Base-by-base conservation (phyloP, 2,797 vertebrate genomes). In the Xyrichtys novacula region DNA sequence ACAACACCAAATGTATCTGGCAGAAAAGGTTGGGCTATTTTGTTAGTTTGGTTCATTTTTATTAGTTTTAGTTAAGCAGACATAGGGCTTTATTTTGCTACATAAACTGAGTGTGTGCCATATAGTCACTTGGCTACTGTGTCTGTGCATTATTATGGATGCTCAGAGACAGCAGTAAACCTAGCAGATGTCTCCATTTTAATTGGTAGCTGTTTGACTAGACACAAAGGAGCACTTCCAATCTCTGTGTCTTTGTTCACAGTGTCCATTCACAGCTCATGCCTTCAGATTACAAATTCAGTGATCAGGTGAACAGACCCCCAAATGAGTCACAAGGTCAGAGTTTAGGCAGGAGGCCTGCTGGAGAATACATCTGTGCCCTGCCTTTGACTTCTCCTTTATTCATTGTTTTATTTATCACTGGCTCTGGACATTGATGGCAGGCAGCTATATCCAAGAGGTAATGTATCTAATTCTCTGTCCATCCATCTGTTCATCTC, bases 41-140 rank as follows among this genome's bases (percentile, higher is more conserved):
- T n/a, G n/a, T n/a, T n/a, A n/a, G n/a, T n/a, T n/a, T n/a, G n/a
- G n/a, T n/a, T n/a, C n/a, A n/a, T n/a, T n/a, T n/a, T n/a, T n/a
- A n/a, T n/a, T n/a, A n/a, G n/a, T n/a, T n/a, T n/a, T n/a, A n/a
- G n/a, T n/a, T n/a, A n/a, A n/a, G n/a, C n/a, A n/a, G n/a, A n/a
- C n/a, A n/a, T n/a, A n/a, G n/a, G n/a, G n/a, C n/a, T n/a, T n/a
- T n/a, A n/a, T 16, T 5, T 38, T 9, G 42, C 42, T 22, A 2
- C 20, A 22, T 1, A 22, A 5, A 43, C 19, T 47, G 44, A 1
- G 22, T 47, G 14, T 16, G 23, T 1, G 44, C 23, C 44, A 89
- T 71, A 89, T 91, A 89, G 67, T 74, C 73, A 62, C 36, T 80
- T 81, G 77, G 81, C 73, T 71, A 31, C 59, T 57, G 11, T 12